These are phyloP conservation scores for Limonius californicus DNA, from an alignment of 1,140 invertebrate species.

Conservation along the genomic window DNA sequence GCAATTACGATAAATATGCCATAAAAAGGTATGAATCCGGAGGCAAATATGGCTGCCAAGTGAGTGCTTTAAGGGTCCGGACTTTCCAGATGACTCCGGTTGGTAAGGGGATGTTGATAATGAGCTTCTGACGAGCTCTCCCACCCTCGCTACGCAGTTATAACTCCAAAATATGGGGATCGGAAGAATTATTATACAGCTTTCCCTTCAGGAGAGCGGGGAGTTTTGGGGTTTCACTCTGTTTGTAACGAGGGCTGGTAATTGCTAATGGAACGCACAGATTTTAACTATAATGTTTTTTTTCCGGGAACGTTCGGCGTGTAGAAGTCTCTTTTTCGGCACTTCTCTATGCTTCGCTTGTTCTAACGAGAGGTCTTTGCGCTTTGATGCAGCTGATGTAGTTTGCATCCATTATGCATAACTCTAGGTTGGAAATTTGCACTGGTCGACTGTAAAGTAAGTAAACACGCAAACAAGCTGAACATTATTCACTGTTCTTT, in stretches of 20 bases:
- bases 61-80: conserved; percentile 12
- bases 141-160: conserved; percentile 20
- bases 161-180: conserved; percentile 28
- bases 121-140: conserved; percentile 19
- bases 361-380: too few species aligned
- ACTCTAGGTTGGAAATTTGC: neutral
- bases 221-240: conserved; percentile 10
- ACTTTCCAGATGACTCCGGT: conserved; percentile 21
- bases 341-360: too few species aligned
- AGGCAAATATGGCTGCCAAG: conserved; percentile 19
- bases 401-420: neutral
- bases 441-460: conserved; percentile 10
- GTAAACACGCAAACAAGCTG: conserved; percentile 19
- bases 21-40: conserved; percentile 3
- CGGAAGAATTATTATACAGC: conserved; percentile 26
- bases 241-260: conserved; percentile 17
- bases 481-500: conserved; percentile 23
- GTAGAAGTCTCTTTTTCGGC: too few species aligned
- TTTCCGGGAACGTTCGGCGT: neutral
- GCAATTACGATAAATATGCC: neutral
- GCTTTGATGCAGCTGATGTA: neutral
- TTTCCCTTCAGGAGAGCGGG: neutral
- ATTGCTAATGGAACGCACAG: conserved; percentile 19
- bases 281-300: conserved; percentile 1
- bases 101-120: conserved; percentile 24